Percentiles rank a stretch among this genome's conserved stretches.
Conservation (phyloP, 2,113 vertebrate species). For the Crocuta crocuta region DNA sequence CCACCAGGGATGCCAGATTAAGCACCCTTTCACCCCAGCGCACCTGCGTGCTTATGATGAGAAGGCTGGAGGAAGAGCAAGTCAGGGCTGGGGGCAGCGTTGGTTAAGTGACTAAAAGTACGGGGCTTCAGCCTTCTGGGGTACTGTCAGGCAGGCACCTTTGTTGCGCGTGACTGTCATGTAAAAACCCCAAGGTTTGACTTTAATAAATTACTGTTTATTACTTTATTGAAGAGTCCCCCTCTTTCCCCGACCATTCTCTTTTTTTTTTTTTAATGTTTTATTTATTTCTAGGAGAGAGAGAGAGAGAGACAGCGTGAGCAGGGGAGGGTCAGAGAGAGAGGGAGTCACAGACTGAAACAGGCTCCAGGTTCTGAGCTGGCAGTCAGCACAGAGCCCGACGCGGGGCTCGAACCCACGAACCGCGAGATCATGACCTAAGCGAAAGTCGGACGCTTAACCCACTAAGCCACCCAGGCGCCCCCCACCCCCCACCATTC, state of each 20-base stretch:
- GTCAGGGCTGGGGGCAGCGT: too few species aligned
- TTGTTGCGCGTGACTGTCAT: not conserved
- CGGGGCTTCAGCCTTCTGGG: not conserved
- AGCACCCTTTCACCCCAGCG: not conserved
- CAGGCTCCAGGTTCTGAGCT: too few species aligned
- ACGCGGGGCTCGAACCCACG: too few species aligned
- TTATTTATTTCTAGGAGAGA: too few species aligned
- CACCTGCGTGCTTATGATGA: not conserved
- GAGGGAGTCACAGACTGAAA: too few species aligned
- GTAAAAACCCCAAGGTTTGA: not conserved
- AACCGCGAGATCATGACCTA: too few species aligned
- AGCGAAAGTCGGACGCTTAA: too few species aligned
- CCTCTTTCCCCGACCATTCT: not conserved
- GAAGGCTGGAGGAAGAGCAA: not conserved
- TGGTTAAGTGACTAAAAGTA: not conserved
- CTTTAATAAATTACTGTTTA: slow-evolving; percentile 30
- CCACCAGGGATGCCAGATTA: not conserved
- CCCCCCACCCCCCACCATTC: not conserved
- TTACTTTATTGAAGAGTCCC: not conserved
- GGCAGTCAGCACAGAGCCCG: too few species aligned
- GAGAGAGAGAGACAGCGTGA: too few species aligned
- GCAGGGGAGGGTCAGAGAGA: too few species aligned
- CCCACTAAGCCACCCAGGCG: too few species aligned
- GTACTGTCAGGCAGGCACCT: not conserved
- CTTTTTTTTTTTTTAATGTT: too few species aligned